Evolutionary conservation across 2,888 invertebrate genomes (phyloP).

Genomic region (Heliothis peltigera): DNA sequence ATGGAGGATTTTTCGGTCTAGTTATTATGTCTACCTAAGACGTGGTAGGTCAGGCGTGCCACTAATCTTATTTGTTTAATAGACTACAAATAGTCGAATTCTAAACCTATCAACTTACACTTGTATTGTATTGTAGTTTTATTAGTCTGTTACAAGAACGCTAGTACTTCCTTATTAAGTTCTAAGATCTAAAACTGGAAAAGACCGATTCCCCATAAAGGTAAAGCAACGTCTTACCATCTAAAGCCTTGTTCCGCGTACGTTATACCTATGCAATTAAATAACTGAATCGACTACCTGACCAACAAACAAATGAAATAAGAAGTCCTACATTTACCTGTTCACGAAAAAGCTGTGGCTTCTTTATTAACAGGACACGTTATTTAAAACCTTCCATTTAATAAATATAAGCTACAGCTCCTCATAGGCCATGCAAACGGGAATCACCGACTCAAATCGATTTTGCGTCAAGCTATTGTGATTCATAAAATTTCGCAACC

Average conservation of each 20-base stretch:
- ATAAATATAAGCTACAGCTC: not conserved
- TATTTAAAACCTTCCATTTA: not conserved
- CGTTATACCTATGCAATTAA: conserved; percentile 38
- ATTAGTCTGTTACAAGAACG: not conserved
- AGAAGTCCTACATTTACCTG: conserved; percentile 14
- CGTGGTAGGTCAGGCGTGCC: conserved; percentile 17
- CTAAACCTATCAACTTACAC: not conserved
- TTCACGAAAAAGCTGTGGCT: not conserved
- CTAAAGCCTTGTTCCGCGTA: conserved; percentile 33
- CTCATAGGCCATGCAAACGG: not conserved
- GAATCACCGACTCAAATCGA: not conserved
- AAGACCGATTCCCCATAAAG: conserved; percentile 29
- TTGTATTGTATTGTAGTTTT: not conserved
- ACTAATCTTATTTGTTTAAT: conserved; percentile 23
- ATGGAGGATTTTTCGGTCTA: conserved; percentile 42
- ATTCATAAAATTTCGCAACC: not conserved
- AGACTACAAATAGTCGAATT: conserved; percentile 9
- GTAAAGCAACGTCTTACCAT: conserved; percentile 20
- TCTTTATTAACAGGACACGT: too few species aligned
- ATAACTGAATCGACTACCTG: conserved; percentile 26
- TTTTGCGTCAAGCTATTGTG: not conserved
- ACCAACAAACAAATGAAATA: not conserved
- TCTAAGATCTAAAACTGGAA: conserved; percentile 3
- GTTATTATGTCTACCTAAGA: conserved; percentile 28
- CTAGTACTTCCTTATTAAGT: conserved; percentile 8